Conservation (phyloP, 1,140 invertebrate genomes). For the Drosophila yakuba region DNA sequence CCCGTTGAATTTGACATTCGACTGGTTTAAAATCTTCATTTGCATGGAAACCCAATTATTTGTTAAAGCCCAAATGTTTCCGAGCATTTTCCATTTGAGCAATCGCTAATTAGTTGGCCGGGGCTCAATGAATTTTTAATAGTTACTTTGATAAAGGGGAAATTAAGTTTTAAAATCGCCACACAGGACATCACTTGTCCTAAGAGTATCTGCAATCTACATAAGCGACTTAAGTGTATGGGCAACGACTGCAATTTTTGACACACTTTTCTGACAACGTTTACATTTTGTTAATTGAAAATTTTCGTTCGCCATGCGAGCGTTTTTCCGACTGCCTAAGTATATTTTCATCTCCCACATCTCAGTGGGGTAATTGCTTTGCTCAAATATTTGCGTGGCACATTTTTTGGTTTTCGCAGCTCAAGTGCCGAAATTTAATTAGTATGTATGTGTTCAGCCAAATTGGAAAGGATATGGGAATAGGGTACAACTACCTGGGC, state of each 20-base stretch:
- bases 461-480: constrained; percentile 11
- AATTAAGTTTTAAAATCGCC: constrained; percentile 17
- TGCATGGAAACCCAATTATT: constrained; percentile 65
- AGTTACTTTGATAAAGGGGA: constrained; percentile 13
- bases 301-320: constrained; percentile 17
- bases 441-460: constrained; percentile 5
- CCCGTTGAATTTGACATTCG: constrained; percentile 56
- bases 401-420: constrained; percentile 42
- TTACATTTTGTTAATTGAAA: constrained; percentile 77
- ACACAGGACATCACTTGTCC: too few relatives aligned
- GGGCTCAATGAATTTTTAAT: constrained; percentile 44
- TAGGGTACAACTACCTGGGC: constrained; percentile 83
- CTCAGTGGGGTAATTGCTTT: constrained; percentile 57
- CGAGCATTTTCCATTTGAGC: constrained; percentile 62
- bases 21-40: constrained; percentile 46
- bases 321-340: constrained; percentile 8
- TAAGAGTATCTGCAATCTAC: constrained; percentile 2
- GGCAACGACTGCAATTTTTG: constrained; percentile 3
- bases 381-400: constrained; percentile 62
- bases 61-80: constrained; percentile 43
- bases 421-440: constrained; percentile 66
- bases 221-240: constrained; percentile 9
- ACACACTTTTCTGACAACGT: constrained; percentile 49
- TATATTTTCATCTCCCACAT: constrained; percentile 19
- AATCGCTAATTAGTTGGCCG: constrained; percentile 47